Conservation (phyloP, 1,140 invertebrate genomes). For the Cheumatopsyche charites region DNA sequence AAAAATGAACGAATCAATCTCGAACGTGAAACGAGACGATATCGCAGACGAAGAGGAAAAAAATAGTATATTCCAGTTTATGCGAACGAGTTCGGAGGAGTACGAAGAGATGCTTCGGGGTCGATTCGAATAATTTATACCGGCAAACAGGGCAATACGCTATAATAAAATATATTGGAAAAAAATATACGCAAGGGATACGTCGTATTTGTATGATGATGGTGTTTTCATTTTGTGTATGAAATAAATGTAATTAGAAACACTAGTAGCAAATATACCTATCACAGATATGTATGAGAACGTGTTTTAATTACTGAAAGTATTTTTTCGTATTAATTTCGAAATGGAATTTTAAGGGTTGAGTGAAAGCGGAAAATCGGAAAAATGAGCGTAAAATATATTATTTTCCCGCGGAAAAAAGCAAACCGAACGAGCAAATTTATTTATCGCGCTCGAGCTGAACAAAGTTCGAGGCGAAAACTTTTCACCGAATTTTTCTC, state of each 20-base stretch:
- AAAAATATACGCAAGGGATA: constrained; percentile 7
- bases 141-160: constrained; percentile 8
- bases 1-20: constrained; percentile 46
- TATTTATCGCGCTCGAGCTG: no score
- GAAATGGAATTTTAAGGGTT: no score
- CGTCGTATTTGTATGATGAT: no score
- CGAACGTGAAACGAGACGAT: constrained; percentile 31
- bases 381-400: constrained; percentile 3
- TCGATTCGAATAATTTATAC: constrained; percentile 33
- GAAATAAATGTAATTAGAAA: no score
- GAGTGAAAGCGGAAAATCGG: background rate
- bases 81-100: background rate
- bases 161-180: constrained; percentile 19
- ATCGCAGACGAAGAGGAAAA: constrained; percentile 11
- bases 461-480: background rate
- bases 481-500: no score
- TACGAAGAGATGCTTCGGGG: background rate
- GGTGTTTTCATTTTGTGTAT: no score
- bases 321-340: no score
- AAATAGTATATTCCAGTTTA: background rate
- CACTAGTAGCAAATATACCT: no score
- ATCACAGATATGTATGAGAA: no score
- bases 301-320: no score
- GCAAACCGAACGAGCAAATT: background rate
- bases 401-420: background rate